These are phyloP conservation scores for Sinosuthora webbiana DNA, from an alignment of 2,113 vertebrate species.

Conservation along the genomic window DNA sequence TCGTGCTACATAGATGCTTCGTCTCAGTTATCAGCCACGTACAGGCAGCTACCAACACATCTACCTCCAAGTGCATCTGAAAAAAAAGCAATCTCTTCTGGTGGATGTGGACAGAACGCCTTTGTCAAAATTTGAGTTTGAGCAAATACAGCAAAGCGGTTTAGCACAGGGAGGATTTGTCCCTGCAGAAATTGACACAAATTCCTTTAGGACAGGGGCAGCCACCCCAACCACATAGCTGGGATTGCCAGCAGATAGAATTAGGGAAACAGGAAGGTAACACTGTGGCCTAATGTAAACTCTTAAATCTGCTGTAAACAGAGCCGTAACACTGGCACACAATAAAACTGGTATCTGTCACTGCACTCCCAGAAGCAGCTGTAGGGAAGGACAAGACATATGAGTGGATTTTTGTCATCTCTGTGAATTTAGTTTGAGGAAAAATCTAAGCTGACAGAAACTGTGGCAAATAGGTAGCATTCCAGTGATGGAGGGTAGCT, in stretches of 20 bases:
- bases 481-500: background rate
- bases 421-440: background rate
- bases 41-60: slow-evolving; percentile 58
- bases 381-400: background rate
- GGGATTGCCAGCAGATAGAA: slow-evolving; percentile 60
- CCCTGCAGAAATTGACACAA: slow-evolving; percentile 67
- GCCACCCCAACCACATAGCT: slow-evolving; percentile 8
- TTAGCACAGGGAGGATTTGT: slow-evolving; percentile 59
- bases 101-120: slow-evolving; percentile 52
- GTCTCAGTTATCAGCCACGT: slow-evolving; percentile 65
- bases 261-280: slow-evolving; percentile 65
- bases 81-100: slow-evolving; percentile 52
- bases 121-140: slow-evolving; percentile 61
- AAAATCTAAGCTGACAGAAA: background rate
- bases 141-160: slow-evolving; percentile 64
- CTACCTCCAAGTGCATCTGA: slow-evolving; percentile 55
- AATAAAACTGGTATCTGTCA: slow-evolving; percentile 18
- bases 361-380: background rate
- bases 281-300: slow-evolving; percentile 59
- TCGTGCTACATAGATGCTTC: slow-evolving; percentile 1
- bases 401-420: background rate
- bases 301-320: slow-evolving; percentile 63
- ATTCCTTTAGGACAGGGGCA: slow-evolving; percentile 60
- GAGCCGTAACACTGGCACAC: background rate
- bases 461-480: background rate